Percentiles rank a stretch among this genome's conserved stretches.
Conservation (phyloP, 64 coral and sea anemone genomes). For the Porites lutea region DNA sequence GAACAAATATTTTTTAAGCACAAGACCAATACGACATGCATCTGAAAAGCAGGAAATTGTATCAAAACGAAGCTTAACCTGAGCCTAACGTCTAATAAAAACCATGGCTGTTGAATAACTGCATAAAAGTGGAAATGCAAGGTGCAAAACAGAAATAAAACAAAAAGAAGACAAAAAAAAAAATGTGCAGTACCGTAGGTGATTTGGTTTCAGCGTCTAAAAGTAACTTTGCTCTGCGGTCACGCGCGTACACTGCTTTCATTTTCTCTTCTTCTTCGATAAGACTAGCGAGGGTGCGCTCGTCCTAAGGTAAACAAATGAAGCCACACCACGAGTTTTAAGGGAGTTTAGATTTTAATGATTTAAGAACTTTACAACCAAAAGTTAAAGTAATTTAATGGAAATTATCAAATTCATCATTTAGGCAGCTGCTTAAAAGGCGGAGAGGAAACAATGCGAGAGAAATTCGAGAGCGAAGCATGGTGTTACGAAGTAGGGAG, state of each 20-base stretch:
- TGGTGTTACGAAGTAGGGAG: no score
- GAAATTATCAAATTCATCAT: neutral
- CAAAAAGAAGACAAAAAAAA: neutral
- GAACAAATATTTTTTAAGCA: no score
- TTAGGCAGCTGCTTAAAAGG: no score
- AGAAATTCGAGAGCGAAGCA: no score
- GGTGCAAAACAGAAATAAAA: neutral
- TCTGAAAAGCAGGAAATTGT: no score
- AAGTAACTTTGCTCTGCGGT: neutral
- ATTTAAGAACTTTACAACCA: neutral
- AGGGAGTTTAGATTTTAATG: neutral
- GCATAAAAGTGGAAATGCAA: neutral
- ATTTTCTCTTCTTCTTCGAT: slow-evolving; percentile 53
- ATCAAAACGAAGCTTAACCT: no score
- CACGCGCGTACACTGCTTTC: neutral
- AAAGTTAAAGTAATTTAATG: neutral
- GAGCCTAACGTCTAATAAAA: no score
- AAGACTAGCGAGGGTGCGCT: slow-evolving; percentile 33
- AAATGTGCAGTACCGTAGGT: slow-evolving; percentile 43
- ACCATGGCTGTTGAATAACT: no score
- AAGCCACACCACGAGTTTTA: slow-evolving; percentile 11
- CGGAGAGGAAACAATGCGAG: no score
- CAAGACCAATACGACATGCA: no score
- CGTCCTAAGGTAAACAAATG: slow-evolving; percentile 42
- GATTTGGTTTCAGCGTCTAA: slow-evolving; percentile 13